Base-by-base conservation (phyloP, 2,797 vertebrate species). In the Austrolebias charrua region DNA sequence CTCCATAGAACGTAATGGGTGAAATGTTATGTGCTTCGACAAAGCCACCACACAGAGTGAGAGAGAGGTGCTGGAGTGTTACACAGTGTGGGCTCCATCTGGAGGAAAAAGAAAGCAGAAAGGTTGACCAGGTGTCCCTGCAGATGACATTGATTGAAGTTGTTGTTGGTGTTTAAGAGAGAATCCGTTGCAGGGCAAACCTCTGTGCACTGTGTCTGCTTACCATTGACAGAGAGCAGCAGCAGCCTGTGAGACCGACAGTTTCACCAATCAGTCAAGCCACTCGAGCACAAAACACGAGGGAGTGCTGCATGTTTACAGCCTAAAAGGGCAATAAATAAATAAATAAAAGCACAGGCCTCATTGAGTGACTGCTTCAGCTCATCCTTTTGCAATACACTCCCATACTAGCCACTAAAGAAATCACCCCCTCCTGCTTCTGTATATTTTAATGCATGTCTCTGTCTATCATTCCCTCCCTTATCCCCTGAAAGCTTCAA, bases 221-320 rank as follows among this genome's bases (percentile, higher is more conserved):
- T 78, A 74, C 63, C 78, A 80, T 78, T 72, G 80, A 83, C 72
- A 71, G 77, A 58, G 80, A 73, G 86, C 83, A 79, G 85, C 81
- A 78, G 78, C 81, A 62, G 78, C 67, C 79, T 78, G 63, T 81
- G 78, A 89, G 85, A 89, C 88, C 72, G 83, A 78, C 86, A 87
- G 76, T 85, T 89, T 86, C 80, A 81, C 74, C 90, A 89, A 90
- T 90, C 88, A 90, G 86, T 80, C 28, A 57, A 85, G 79, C 84
- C 65, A 80, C 83, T 89, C 83, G 69, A 79, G 82, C 86, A 86
- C 80, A 84, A 86, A 80, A 69, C 87, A 76, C 86, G 58, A 65
- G 87, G 86, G 86, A 87, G 54, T 44, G 49, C 70, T 70, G 71
- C 62, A 66, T 88, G 85, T 88, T 86, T 87, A 83, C 78, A 83